Percentiles rank a stretch among this genome's conserved stretches.
These are phyloP conservation scores for Criorhina ranunculi DNA, from an alignment of 2,888 invertebrate genomes.

Conservation along the genomic window DNA sequence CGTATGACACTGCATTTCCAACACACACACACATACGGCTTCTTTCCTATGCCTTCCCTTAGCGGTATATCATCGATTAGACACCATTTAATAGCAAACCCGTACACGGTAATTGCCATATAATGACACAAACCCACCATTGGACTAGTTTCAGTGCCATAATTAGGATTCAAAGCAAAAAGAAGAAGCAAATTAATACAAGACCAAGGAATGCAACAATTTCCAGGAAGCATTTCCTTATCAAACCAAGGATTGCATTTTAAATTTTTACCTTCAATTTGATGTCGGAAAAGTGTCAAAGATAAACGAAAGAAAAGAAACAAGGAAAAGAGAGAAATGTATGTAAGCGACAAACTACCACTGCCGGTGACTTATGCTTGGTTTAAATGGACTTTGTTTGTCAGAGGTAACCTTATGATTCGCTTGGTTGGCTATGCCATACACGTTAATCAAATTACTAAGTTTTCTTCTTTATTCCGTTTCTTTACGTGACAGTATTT, in stretches of 20 bases:
- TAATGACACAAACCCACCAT: slow-evolving; percentile 32
- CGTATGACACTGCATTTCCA: slow-evolving; percentile 64
- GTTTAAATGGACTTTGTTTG: slow-evolving; percentile 49
- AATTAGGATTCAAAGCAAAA: slow-evolving; percentile 46
- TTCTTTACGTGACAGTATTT: slow-evolving; percentile 68
- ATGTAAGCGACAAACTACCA: slow-evolving; percentile 38
- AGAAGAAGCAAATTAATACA: slow-evolving; percentile 8
- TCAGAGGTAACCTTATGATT: slow-evolving; percentile 25
- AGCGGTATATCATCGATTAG: slow-evolving; percentile 53
- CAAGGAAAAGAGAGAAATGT: slow-evolving; percentile 20
- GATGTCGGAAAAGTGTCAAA: slow-evolving; percentile 27
- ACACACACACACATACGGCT: slow-evolving; percentile 31
- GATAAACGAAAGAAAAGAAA: slow-evolving; percentile 24
- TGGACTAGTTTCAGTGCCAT: slow-evolving; percentile 31
- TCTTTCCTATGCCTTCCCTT: slow-evolving; percentile 43
- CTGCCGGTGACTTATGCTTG: slow-evolving; percentile 53
- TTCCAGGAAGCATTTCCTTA: slow-evolving; percentile 68
- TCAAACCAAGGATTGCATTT: slow-evolving; percentile 49
- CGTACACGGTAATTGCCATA: slow-evolving; percentile 61
- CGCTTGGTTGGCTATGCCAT: slow-evolving; percentile 39
- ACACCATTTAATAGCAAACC: slow-evolving; percentile 46
- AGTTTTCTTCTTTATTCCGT: slow-evolving; percentile 47
- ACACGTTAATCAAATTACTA: slow-evolving; percentile 55
- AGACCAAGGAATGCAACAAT: slow-evolving; percentile 34
- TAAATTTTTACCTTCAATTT: slow-evolving; percentile 16